Conservation (phyloP, 2,888 invertebrate genomes). For the Cancer borealis region DNA sequence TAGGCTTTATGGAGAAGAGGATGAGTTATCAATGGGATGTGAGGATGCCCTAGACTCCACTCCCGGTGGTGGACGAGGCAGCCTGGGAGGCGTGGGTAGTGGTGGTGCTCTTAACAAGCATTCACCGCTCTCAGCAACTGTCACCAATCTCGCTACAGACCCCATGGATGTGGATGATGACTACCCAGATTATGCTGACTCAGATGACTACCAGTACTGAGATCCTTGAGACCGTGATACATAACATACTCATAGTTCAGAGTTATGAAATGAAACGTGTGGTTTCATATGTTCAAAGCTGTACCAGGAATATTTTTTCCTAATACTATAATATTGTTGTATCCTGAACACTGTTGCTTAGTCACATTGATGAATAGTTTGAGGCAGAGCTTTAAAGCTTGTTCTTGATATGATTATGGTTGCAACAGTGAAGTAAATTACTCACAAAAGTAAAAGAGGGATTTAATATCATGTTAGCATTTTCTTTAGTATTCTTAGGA, state of each 20-base stretch:
- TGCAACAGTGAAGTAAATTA: constrained; percentile 13
- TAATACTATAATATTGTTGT: not conserved
- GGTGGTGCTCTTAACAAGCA: constrained; percentile 73
- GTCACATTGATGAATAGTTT: not conserved
- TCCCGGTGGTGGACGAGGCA: constrained; percentile 46
- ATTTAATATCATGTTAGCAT: not conserved
- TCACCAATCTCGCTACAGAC: constrained; percentile 76
- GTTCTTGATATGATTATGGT: not conserved
- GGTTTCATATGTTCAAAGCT: not conserved
- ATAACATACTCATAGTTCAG: not conserved
- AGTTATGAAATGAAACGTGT: not conserved
- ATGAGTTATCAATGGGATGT: constrained; percentile 76
- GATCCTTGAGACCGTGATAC: not conserved
- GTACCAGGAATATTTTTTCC: constrained; percentile 13
- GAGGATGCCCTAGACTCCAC: constrained; percentile 68
- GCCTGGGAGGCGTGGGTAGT: constrained; percentile 50
- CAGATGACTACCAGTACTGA: constrained; percentile 76
- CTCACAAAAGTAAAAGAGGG: not conserved
- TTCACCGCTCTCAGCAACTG: constrained; percentile 75
- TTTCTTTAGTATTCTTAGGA: not conserved
- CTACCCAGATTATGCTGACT: constrained; percentile 76
- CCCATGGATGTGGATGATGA: constrained; percentile 77
- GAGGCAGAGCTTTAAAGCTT: constrained; percentile 9
- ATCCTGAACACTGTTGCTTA: constrained; percentile 23
- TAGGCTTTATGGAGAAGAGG: constrained; percentile 76